Evolutionary conservation across 2,888 invertebrate genomes (phyloP), one percentile per base, ranked within the genome.

Genomic region (Tillus elongatus): DNA sequence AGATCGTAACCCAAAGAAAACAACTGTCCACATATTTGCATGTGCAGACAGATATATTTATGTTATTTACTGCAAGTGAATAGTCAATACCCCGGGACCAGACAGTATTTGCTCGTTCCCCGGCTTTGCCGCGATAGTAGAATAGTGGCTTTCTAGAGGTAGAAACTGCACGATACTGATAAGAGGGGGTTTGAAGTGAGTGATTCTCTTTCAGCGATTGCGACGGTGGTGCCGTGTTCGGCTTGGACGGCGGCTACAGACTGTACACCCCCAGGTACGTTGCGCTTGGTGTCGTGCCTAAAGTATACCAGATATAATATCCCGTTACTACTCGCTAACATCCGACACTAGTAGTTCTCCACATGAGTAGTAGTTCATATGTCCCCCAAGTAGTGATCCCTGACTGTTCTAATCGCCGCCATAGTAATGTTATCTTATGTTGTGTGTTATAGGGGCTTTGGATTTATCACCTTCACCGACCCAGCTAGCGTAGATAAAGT

Each of bases 391-490:
- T 53, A 56, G 54, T 43, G 46, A 49, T 47, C 49, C 46, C 44
- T 42, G 41, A 38, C 49, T 46, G 42, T 44, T 44, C 44, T 47
- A 33, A 31, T 39, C 39, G 35, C 41, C 40, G 42, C 39, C 51
- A 49, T 57, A 55, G 54, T 58, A 57, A 57, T 58, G 50, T 55
- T 54, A 52, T 57, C 51, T 57, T 61, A 53, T 60, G 54, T 60
- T 58, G 55, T 50, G 24, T 57, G 54, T 79, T 79, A 49, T 83
- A 95, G 95, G 79, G 97, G 97, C 66, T 98, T 98, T 70, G 98
- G 98, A 65, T 98, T 98, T 79, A 93, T 98, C 75, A 98, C 97
- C 70, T 98, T 96, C 75, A 86, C 88, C 71, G 96, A 97, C 74
- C 87, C 96, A 64, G 79, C 86, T 72, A 88, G 92, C 75, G 95